Evolutionary conservation across 1,140 invertebrate species (phyloP).

Genomic region (Acromyrmex charruanus): DNA sequence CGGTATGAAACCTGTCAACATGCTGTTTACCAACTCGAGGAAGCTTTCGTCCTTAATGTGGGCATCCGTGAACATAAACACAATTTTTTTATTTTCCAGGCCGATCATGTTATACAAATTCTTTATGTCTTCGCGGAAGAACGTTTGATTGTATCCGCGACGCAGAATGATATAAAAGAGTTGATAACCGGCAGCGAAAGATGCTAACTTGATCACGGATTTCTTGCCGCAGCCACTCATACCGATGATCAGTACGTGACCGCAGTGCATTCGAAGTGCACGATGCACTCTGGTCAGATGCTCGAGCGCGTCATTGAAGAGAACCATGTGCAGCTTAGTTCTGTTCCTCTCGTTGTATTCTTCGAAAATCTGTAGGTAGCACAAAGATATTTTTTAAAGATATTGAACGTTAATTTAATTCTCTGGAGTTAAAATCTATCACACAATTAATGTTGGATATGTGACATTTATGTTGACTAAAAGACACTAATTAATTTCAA

Average conservation of each 20-base stretch:
- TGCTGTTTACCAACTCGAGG: constrained; percentile 96
- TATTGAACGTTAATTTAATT: no score
- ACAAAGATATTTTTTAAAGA: neutral
- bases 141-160: constrained; percentile 93
- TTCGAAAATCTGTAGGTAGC: constrained; percentile 90
- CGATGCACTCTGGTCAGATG: constrained; percentile 95
- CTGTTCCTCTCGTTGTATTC: constrained; percentile 92
- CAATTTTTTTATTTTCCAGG: constrained; percentile 91
- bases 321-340: constrained; percentile 91
- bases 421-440: no score
- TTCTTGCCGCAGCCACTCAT: constrained; percentile 95
- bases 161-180: constrained; percentile 94
- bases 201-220: constrained; percentile 90
- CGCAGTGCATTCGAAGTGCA: constrained; percentile 93
- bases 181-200: constrained; percentile 92
- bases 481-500: no score
- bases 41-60: constrained; percentile 94
- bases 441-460: no score
- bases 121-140: constrained; percentile 95
- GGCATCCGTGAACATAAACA: constrained; percentile 94
- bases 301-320: constrained; percentile 96
- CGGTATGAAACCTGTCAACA: constrained; percentile 94
- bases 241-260: constrained; percentile 94
- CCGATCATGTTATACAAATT: constrained; percentile 91
- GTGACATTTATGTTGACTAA: no score